Percentiles rank a stretch among this genome's conserved stretches.
Conservation (phyloP, 2,113 vertebrate species). For the Etheostoma cragini region DNA sequence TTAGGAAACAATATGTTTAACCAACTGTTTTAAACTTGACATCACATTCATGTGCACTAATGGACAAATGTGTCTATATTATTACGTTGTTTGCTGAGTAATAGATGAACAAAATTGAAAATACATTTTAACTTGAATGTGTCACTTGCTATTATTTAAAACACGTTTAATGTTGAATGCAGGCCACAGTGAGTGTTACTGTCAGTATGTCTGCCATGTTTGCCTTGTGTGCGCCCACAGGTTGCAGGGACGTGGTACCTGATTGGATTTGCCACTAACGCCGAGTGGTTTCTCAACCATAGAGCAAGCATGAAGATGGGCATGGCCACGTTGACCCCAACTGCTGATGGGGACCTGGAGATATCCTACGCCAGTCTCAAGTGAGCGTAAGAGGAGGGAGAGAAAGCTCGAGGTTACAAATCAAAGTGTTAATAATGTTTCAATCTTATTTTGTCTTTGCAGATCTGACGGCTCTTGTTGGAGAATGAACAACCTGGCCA, state of each 20-base stretch:
- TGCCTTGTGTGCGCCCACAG: constrained; percentile 66
- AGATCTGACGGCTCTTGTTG: constrained; percentile 83
- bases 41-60: not conserved
- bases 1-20: not conserved
- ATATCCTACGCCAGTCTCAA: constrained; percentile 72
- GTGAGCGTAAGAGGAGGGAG: constrained; percentile 52
- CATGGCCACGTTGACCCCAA: constrained; percentile 74
- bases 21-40: not conserved
- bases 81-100: too few species aligned
- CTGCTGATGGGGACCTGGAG: constrained; percentile 84
- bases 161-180: not conserved
- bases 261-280: constrained; percentile 86
- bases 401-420: not conserved
- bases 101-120: not conserved
- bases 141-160: not conserved
- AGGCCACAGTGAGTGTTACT: not conserved
- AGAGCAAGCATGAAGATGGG: constrained; percentile 87
- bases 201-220: not conserved
- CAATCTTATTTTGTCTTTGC: constrained; percentile 21
- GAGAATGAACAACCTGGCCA: constrained; percentile 82
- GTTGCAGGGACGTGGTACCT: constrained; percentile 89
- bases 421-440: not conserved
- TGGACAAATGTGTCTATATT: too few species aligned
- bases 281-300: constrained; percentile 83
- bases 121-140: not conserved